Evolutionary conservation across 2,113 vertebrate species (phyloP), one percentile per base, ranked within the genome.

Genomic region (Rhinoderma darwinii): DNA sequence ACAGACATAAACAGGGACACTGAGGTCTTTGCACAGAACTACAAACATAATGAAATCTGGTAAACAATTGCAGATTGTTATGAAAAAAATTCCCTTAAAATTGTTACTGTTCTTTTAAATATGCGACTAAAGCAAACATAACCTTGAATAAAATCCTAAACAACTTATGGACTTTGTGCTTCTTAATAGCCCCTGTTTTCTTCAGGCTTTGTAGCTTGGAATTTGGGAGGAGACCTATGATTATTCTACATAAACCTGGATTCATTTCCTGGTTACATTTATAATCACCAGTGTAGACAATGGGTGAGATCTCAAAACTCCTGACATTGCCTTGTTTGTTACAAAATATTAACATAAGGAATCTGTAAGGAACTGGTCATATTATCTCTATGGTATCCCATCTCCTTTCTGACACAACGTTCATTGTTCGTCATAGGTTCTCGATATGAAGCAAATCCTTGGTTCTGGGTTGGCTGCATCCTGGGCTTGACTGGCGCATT

Each of bases 271-370:
- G 84, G 20, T 32, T 47, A 50, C 25, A 39, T 70, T 51, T 14
- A 35, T 54, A 50, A 51, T 47, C 22, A 20, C 39, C 61, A 79
- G 14, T 3, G 6, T 35, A 82, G 50, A 66, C 78, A 63, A 87
- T 87, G 86, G 86, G 86, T 87, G 47, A 87, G 86, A 82, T 27
- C 15, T 72, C n/a, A 25, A 39, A 20, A 25, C 37, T 11, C 1
- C 27, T 9, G 25, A 56, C 22, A 41, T 35, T 37, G 30, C 25
- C 17, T 14, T 70, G 39, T 22, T 30, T 68, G 15, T 68, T 75
- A 43, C 18, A 74, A 22, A 39, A 41, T 73, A n/a, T 20, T 47
- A 11, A 39, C 0, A 15, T 3, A 25, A 59, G 54, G 1, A 59
- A 59, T 14, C 25, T 70, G 68, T n/a, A n/a, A 39, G 7, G 41